These are phyloP conservation scores for Eriosoma lanigerum DNA, from an alignment of 1,140 invertebrate genomes.

Conservation along the genomic window DNA sequence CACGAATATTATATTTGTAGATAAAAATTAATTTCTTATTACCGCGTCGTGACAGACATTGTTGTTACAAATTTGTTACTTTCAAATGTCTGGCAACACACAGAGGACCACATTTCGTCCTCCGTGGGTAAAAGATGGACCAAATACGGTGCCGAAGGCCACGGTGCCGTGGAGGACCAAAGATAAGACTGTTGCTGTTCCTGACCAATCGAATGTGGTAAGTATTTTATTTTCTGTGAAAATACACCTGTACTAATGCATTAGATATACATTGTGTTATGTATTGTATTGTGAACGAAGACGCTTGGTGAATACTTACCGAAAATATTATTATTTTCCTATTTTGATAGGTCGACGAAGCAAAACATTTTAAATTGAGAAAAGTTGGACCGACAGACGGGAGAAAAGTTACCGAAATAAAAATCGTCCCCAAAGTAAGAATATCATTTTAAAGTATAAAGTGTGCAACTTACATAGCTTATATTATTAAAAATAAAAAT, in stretches of 20 bases:
- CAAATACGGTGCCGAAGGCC: constrained; percentile 62
- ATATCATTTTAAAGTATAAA: too few relatives aligned
- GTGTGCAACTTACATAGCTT: too few relatives aligned
- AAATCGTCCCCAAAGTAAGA: constrained; percentile 44
- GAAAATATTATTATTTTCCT: neutral
- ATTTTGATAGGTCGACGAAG: constrained; percentile 23
- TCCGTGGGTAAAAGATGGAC: constrained; percentile 76
- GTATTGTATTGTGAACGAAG: too few relatives aligned
- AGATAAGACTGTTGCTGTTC: constrained; percentile 55
- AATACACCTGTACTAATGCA: too few relatives aligned
- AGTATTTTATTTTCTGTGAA: neutral
- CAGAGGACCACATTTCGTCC: constrained; percentile 71
- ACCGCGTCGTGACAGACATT: neutral
- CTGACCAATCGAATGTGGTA: constrained; percentile 26
- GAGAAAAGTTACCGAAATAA: constrained; percentile 45
- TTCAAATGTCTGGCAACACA: constrained; percentile 54
- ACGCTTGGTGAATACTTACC: too few relatives aligned
- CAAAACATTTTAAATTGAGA: constrained; percentile 42
- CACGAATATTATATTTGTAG: neutral
- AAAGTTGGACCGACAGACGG: constrained; percentile 33
- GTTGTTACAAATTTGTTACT: neutral
- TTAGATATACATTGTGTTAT: too few relatives aligned
- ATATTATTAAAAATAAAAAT: too few relatives aligned
- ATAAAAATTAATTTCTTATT: neutral
- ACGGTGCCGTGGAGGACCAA: constrained; percentile 63